phyloP scores from a whole-genome alignment of 2,888 invertebrate species.

The Cactoblastis cactorum region DNA sequence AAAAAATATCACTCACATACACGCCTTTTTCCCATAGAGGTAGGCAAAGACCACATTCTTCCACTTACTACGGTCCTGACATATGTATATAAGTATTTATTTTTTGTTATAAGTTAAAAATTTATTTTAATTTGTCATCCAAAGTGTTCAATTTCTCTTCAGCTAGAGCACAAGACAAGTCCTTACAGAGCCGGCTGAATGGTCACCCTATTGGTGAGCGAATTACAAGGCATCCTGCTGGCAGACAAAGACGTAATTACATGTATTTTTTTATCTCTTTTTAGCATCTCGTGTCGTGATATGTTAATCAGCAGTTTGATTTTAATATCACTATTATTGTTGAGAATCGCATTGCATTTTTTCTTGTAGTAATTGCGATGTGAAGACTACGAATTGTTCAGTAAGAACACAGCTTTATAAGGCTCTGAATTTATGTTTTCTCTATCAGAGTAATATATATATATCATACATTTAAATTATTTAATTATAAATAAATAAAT shows the following conservation, averaged over 20 bases:
- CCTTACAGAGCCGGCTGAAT: neutral
- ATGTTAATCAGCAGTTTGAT: conserved; percentile 25
- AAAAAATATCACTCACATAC: too few relatives aligned
- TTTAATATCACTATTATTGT: conserved; percentile 10
- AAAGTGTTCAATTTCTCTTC: neutral
- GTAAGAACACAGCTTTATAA: neutral
- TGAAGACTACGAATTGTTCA: neutral
- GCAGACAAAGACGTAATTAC: conserved; percentile 31
- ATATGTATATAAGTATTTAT: too few relatives aligned
- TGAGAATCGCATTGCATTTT: conserved; percentile 7
- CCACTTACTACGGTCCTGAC: too few relatives aligned
- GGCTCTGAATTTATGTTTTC: too few relatives aligned
- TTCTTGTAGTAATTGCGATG: neutral
- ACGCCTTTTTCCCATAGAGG: too few relatives aligned
- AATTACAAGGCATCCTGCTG: conserved; percentile 44
- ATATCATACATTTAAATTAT: too few relatives aligned
- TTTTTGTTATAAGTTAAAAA: too few relatives aligned
- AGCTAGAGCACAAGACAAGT: neutral
- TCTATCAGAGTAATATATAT: too few relatives aligned
- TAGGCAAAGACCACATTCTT: too few relatives aligned
- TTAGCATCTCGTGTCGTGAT: conserved; percentile 21
- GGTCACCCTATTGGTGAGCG: conserved; percentile 19
- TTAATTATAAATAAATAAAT: too few relatives aligned
- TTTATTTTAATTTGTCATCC: neutral
- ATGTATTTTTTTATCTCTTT: conserved; percentile 20